These are phyloP conservation scores for Alsophila aescularia DNA, from an alignment of 2,888 invertebrate species.

Conservation along the genomic window DNA sequence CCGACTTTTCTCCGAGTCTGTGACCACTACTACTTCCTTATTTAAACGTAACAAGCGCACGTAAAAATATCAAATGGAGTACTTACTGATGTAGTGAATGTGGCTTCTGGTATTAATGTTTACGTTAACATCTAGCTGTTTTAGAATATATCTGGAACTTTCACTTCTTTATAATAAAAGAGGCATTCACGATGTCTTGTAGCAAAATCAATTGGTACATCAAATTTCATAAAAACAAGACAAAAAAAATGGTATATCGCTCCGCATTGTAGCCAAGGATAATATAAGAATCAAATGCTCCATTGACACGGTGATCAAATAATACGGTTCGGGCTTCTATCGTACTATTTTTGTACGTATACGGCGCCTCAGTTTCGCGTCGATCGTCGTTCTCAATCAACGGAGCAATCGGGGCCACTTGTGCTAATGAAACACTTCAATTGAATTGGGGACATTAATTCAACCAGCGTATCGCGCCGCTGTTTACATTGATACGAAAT, in stretches of 20 bases:
- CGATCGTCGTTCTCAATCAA: slow-evolving; percentile 67
- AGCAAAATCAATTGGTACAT: too few relatives aligned
- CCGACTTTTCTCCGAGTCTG: slow-evolving; percentile 18
- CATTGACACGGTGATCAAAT: background rate
- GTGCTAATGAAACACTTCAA: slow-evolving; percentile 84
- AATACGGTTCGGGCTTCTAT: background rate
- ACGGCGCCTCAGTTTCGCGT: slow-evolving; percentile 64
- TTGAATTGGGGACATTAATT: slow-evolving; percentile 84
- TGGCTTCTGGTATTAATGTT: slow-evolving; percentile 7
- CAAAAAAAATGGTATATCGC: background rate
- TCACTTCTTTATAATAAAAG: too few relatives aligned
- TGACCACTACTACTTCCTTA: slow-evolving; percentile 35
- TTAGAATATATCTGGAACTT: too few relatives aligned
- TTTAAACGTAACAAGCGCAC: slow-evolving; percentile 33
- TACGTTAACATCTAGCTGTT: background rate
- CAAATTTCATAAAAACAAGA: background rate
- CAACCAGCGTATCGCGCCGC: slow-evolving; percentile 62
- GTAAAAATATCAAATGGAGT: slow-evolving; percentile 42
- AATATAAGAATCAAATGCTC: background rate
- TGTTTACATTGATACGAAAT: slow-evolving; percentile 66
- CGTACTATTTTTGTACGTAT: slow-evolving; percentile 19
- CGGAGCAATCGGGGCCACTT: slow-evolving; percentile 84
- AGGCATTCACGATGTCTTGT: too few relatives aligned
- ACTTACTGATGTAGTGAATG: slow-evolving; percentile 38
- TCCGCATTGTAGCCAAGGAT: too few relatives aligned